Conservation (phyloP, 1,140 invertebrate species). For the Drosophila pandora region DNA sequence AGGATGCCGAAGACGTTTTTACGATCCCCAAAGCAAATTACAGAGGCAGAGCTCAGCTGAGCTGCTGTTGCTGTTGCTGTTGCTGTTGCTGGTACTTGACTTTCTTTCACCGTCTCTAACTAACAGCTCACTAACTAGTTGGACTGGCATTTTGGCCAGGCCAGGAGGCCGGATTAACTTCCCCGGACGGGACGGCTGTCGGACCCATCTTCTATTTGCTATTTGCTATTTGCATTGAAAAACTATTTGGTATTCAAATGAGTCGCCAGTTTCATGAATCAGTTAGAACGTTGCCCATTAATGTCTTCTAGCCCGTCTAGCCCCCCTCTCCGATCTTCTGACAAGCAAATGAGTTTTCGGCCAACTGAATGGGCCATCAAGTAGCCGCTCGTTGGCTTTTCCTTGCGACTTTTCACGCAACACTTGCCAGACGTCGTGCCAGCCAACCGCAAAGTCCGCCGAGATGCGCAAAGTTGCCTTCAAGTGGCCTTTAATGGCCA, state of each 20-base stretch:
- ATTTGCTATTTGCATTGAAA: background rate
- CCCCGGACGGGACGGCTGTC: background rate
- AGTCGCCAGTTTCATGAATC: conserved; percentile 11
- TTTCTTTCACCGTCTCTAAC: conserved; percentile 24
- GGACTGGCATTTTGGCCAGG: conserved; percentile 1
- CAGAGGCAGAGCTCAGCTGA: conserved; percentile 4
- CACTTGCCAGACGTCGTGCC: conserved; percentile 33
- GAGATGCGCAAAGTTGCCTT: conserved; percentile 55
- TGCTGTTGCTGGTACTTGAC: conserved; percentile 11
- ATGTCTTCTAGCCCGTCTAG: background rate
- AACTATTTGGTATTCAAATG: conserved; percentile 10
- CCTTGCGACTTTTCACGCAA: conserved; percentile 46
- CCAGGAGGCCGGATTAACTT: conserved; percentile 18
- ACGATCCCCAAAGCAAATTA: conserved; percentile 58
- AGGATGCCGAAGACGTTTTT: conserved; percentile 69
- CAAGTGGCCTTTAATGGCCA: conserved; percentile 38
- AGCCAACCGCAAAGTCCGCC: conserved; percentile 47
- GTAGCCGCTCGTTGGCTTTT: conserved; percentile 7
- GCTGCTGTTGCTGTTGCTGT: conserved; percentile 1
- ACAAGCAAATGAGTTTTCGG: conserved; percentile 17
- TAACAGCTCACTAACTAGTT: conserved; percentile 14
- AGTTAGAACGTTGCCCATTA: conserved; percentile 13
- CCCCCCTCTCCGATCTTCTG: background rate
- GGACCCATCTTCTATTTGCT: conserved; percentile 2
- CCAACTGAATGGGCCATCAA: conserved; percentile 11